These are phyloP conservation scores for Drosophila atripex DNA, from an alignment of 2,888 invertebrate genomes.

Conservation along the genomic window DNA sequence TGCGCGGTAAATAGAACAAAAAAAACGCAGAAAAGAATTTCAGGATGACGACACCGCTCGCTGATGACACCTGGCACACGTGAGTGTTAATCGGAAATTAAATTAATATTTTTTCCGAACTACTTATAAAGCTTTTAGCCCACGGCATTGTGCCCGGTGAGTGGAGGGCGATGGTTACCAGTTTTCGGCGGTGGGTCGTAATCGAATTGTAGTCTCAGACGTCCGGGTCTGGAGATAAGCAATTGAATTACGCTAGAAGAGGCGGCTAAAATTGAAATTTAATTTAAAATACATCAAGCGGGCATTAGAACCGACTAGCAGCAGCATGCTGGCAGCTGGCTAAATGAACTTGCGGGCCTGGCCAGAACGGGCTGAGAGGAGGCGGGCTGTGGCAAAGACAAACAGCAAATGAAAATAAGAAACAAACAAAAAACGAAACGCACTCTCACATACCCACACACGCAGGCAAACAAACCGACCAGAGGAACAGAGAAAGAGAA, in stretches of 20 bases:
- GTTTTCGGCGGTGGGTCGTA: constrained; percentile 36
- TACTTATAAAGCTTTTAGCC: constrained; percentile 66
- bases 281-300: constrained; percentile 62
- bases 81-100: constrained; percentile 54
- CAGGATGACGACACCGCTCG: constrained; percentile 10
- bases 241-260: constrained; percentile 58
- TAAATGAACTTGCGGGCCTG: constrained; percentile 70
- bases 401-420: constrained; percentile 55
- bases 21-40: constrained; percentile 25
- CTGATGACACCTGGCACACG: constrained; percentile 43
- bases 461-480: constrained; percentile 2
- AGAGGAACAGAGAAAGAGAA: constrained; percentile 32
- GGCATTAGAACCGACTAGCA: constrained; percentile 26
- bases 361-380: neutral
- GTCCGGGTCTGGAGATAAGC: constrained; percentile 32
- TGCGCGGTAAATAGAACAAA: constrained; percentile 31
- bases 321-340: constrained; percentile 39
- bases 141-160: constrained; percentile 16
- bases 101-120: constrained; percentile 60
- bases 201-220: constrained; percentile 60
- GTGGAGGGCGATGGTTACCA: neutral
- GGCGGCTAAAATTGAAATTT: constrained; percentile 52
- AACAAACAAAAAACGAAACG: constrained; percentile 19
- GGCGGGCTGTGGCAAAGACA: constrained; percentile 58
- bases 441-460: constrained; percentile 42